Base-by-base conservation (phyloP, 2,888 invertebrate genomes). In the Eueremaeus valkanovi region DNA sequence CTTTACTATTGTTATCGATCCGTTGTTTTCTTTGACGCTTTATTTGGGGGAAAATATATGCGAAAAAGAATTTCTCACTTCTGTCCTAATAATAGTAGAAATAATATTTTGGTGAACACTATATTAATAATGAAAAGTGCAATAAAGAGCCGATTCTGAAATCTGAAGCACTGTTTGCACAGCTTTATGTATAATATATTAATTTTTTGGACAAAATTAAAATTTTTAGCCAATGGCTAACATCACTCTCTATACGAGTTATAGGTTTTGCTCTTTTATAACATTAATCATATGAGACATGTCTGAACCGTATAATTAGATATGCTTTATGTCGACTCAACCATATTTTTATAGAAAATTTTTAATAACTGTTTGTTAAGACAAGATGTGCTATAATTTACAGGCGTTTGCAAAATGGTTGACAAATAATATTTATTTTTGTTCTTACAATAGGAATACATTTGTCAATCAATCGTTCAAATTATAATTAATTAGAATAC, bases 231-330 rank as follows among this genome's bases (percentile, higher is more conserved):
- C 27, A 24, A 55, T 55, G 55, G 11, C 55, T 55, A 24, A 45
- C 16, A n/a, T 16, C 9, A 45, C 16, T 36, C 36, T 21, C 21
- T 51, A 51, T 51, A n/a, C n/a, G 51, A 8, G n/a, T 45, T 51
- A 6, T 8, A 6, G n/a, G 55, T 55, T 55, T 24, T 24, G 6
- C 11, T 27, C 24, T 55, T 55, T 11, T 8, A 24, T 24, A 55
- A 55, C 55, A 55, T 55, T 55, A 55, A 55, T 55, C 55, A 55
- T 55, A 27, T 24, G 21, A 55, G 55, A 55, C 24, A 55, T 27
- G 55, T 24, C 13, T 24, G 1, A 21, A 51, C 51, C 8, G 16
- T 55, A 27, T 55, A 55, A 27, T n/a, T n/a, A 27, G 55, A 11
- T 55, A 55, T 55, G 55, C 27, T 55, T 55, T 55, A 16, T 55